phyloP scores from a whole-genome alignment of 2,888 invertebrate species.

The Tholera decimalis region DNA sequence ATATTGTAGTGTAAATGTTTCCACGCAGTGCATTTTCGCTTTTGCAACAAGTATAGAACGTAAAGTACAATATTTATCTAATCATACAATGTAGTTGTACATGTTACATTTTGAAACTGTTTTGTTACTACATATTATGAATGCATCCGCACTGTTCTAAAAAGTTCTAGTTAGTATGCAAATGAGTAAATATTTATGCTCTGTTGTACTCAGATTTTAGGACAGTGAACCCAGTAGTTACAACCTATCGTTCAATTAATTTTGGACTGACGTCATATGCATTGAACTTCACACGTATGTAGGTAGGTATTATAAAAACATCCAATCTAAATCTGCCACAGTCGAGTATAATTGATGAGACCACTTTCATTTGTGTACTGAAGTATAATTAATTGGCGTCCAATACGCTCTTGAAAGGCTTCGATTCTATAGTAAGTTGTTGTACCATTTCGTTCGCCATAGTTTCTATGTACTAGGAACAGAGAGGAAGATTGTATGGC shows the following conservation, averaged over 20 bases:
- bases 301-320: slow-evolving; percentile 5
- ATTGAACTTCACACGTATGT: neutral
- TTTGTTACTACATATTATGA: neutral
- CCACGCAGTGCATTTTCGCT: neutral
- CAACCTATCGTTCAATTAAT: neutral
- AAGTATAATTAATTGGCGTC: slow-evolving; percentile 54
- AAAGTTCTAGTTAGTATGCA: slow-evolving; percentile 29
- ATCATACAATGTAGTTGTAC: neutral
- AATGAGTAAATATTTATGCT: slow-evolving; percentile 25
- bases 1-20: neutral
- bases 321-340: slow-evolving; percentile 31
- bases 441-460: slow-evolving; percentile 16
- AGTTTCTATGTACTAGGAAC: slow-evolving; percentile 11
- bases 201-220: slow-evolving; percentile 28
- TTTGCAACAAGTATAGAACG: neutral
- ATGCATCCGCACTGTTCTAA: slow-evolving; percentile 15
- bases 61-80: slow-evolving; percentile 7
- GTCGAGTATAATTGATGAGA: slow-evolving; percentile 47
- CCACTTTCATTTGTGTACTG: slow-evolving; percentile 50
- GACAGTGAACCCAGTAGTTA: too few relatives aligned
- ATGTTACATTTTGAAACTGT: slow-evolving; percentile 3
- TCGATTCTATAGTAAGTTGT: slow-evolving; percentile 39
- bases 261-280: slow-evolving; percentile 18
- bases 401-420: slow-evolving; percentile 48
- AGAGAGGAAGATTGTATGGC: slow-evolving; percentile 2